phyloP scores from a whole-genome alignment of 1,140 invertebrate species.

The Aphaenogaster floridana region DNA sequence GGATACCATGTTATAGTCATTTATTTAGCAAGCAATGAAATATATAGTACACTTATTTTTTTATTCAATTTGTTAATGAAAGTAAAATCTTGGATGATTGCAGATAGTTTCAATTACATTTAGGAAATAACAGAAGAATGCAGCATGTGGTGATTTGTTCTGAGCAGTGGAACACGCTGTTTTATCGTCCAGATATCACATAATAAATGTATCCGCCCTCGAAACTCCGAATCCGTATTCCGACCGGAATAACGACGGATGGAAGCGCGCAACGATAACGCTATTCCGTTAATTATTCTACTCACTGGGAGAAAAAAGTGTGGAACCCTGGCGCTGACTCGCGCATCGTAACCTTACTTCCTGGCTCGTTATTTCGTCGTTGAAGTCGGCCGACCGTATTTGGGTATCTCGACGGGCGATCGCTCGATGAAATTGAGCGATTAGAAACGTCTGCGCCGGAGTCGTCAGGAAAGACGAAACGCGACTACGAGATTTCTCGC shows the following conservation, averaged over 20 bases:
- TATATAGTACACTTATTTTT: background rate
- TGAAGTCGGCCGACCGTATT: slow-evolving; percentile 55
- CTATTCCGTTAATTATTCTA: slow-evolving; percentile 48
- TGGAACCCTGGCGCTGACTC: slow-evolving; percentile 28
- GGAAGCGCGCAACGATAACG: slow-evolving; percentile 45
- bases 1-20: background rate
- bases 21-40: slow-evolving; percentile 1
- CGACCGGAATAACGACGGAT: slow-evolving; percentile 51
- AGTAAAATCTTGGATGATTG: background rate
- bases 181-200: slow-evolving; percentile 38
- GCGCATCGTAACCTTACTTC: slow-evolving; percentile 51
- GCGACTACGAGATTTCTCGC: slow-evolving; percentile 22
- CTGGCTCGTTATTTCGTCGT: slow-evolving; percentile 57
- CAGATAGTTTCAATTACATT: slow-evolving; percentile 12
- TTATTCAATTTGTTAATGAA: slow-evolving; percentile 25
- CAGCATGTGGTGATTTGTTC: slow-evolving; percentile 12
- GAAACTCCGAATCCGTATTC: slow-evolving; percentile 36
- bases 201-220: slow-evolving; percentile 53
- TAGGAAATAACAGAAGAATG: slow-evolving; percentile 5
- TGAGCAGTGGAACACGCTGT: background rate
- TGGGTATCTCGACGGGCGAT: slow-evolving; percentile 65
- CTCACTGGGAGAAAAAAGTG: slow-evolving; percentile 11
- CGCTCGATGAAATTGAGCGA: slow-evolving; percentile 66
- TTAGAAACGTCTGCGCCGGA: slow-evolving; percentile 47
- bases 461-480: background rate